Evolutionary conservation across 1,140 invertebrate genomes (phyloP).

Genomic region (Adoxophyes honmai): DNA sequence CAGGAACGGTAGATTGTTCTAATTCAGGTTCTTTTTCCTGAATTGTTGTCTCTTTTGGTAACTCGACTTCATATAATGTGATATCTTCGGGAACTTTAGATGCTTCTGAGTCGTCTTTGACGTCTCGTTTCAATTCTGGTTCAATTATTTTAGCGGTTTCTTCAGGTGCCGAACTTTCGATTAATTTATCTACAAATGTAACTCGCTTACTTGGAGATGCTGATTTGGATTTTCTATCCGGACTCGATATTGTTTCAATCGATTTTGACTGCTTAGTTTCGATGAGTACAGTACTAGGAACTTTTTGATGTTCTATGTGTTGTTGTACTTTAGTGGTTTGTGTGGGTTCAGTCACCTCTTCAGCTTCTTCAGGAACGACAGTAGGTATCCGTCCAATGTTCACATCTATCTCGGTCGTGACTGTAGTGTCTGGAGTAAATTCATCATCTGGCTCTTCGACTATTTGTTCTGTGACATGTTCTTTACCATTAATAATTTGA

Average conservation of each 20-base stretch:
- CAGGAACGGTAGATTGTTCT: not conserved
- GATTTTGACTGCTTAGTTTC: not conserved
- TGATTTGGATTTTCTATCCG: conserved; percentile 3
- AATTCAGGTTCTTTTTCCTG: not conserved
- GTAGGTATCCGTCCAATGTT: not conserved
- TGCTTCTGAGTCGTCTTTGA: not conserved
- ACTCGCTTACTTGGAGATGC: conserved; percentile 4
- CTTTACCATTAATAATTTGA: conserved; percentile 85
- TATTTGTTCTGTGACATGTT: conserved; percentile 81
- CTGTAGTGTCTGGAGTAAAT: conserved; percentile 18
- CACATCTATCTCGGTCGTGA: not conserved
- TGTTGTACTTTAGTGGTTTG: conserved; percentile 36
- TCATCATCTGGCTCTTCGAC: conserved; percentile 81
- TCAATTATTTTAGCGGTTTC: not conserved
- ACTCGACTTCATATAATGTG: not conserved
- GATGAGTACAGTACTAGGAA: conserved; percentile 6
- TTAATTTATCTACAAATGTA: conserved; percentile 7
- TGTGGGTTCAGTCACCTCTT: conserved; percentile 15
- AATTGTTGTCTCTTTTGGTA: no score
- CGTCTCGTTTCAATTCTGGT: not conserved
- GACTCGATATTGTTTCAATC: not conserved
- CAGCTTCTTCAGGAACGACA: not conserved
- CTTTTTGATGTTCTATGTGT: conserved; percentile 31
- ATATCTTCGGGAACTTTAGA: not conserved
- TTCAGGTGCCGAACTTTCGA: not conserved